Percentiles rank a stretch among this genome's conserved stretches.
Conservation (phyloP, 2,797 vertebrate genomes). For the Coregonus suidteri region DNA sequence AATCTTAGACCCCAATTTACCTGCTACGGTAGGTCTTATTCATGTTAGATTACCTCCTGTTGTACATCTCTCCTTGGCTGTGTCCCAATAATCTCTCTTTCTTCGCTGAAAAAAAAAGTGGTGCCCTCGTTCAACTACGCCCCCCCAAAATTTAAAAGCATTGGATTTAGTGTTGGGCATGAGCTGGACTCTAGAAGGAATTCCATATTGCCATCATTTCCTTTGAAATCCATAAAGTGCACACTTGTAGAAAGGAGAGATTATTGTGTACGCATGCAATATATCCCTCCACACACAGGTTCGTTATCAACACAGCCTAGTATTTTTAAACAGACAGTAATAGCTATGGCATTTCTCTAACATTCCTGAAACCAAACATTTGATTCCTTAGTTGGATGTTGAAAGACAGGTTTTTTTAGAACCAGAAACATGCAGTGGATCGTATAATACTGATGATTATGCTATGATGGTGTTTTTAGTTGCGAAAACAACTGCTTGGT, state of each 20-base stretch:
- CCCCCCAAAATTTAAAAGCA: neutral
- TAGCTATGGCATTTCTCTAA: conserved; percentile 1
- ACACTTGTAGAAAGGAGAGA: neutral
- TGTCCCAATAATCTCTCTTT: neutral
- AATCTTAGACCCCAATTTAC: conserved; percentile 17
- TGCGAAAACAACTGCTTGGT: neutral
- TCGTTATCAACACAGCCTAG: conserved; percentile 20
- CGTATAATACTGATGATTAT: neutral
- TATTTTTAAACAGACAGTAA: conserved; percentile 27
- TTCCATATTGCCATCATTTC: neutral
- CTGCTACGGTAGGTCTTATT: neutral
- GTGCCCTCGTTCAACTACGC: neutral
- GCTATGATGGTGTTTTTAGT: neutral
- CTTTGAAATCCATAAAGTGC: neutral
- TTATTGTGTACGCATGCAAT: neutral
- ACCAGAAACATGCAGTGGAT: conserved; percentile 25
- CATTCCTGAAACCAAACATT: conserved; percentile 22
- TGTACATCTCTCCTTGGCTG: neutral
- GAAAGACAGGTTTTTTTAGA: conserved; percentile 14
- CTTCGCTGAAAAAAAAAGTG: too few relatives aligned
- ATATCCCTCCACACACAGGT: conserved; percentile 7
- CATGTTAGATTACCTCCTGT: conserved; percentile 21
- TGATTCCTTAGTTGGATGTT: conserved; percentile 8
- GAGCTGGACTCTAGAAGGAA: neutral
- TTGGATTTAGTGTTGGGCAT: neutral